A percentile compares a stretch with the other conserved stretches of the same genome.
Evolutionary conservation across 2,888 invertebrate genomes (phyloP).

Genomic region (Hyposoter didymator): DNA sequence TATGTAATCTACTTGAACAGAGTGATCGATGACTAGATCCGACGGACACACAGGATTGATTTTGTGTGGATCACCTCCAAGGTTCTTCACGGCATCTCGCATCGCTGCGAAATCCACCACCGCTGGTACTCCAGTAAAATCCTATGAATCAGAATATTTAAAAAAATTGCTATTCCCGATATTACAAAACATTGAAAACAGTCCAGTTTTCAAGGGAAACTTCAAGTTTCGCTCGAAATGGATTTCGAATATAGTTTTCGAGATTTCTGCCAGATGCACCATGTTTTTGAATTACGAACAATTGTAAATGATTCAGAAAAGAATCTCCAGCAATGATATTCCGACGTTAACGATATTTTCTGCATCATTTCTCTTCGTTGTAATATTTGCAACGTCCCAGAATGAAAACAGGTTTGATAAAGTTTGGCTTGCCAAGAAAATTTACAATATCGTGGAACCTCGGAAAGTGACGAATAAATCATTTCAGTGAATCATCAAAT

Average conservation of each 20-base stretch:
- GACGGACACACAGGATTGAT: constrained; percentile 99
- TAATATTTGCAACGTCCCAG: not conserved
- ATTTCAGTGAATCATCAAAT: no score
- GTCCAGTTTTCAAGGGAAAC: not conserved
- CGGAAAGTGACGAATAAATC: no score
- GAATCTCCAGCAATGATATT: not conserved
- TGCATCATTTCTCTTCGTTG: not conserved
- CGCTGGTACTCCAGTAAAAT: constrained; percentile 98
- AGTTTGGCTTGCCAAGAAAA: not conserved
- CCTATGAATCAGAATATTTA: constrained; percentile 85
- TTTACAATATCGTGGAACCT: no score
- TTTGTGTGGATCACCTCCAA: constrained; percentile 95
- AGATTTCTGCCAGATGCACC: not conserved
- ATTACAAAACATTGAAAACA: not conserved
- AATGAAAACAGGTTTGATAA: not conserved
- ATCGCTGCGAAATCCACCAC: constrained; percentile 99
- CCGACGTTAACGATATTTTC: not conserved
- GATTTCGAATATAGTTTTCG: not conserved
- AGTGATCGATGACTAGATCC: constrained; percentile 99
- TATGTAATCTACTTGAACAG: constrained; percentile 97
- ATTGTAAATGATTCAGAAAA: not conserved
- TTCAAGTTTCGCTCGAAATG: not conserved
- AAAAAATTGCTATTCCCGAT: not conserved
- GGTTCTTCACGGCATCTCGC: constrained; percentile 95
- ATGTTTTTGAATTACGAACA: not conserved